A percentile compares a stretch with the other conserved stretches of the same genome.
Evolutionary conservation across 2,888 invertebrate genomes (phyloP).

Genomic region (Hirtodrosophila alboralis): DNA sequence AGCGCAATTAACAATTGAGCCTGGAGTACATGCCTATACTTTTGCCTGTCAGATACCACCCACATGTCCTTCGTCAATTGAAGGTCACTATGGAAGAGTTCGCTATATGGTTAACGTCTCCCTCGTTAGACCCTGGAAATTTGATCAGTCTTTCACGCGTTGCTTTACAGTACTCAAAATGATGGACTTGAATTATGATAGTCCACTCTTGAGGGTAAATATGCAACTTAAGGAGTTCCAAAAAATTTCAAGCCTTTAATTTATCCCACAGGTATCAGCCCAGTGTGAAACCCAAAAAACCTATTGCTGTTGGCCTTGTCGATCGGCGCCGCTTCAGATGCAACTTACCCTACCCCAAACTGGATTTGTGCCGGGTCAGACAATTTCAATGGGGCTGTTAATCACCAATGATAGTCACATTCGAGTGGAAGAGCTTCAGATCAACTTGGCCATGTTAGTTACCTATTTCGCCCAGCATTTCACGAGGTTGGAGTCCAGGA

Average conservation of each 20-base stretch:
- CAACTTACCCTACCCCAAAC: conserved; percentile 72
- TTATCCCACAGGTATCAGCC: conserved; percentile 60
- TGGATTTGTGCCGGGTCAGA: conserved; percentile 81
- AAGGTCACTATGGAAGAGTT: conserved; percentile 85
- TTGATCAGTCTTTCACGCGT: conserved; percentile 87
- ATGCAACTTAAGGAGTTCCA: accelerated
- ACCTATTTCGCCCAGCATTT: conserved; percentile 57
- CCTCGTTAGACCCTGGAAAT: conserved; percentile 93
- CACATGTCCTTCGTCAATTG: conserved; percentile 85
- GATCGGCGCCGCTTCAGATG: conserved; percentile 70
- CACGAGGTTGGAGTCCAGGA: conserved; percentile 25
- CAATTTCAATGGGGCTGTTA: conserved; percentile 81
- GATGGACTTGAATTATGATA: conserved; percentile 87
- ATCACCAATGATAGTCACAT: conserved; percentile 87
- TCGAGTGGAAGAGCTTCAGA: conserved; percentile 79
- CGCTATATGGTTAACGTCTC: conserved; percentile 87
- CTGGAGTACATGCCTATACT: conserved; percentile 85
- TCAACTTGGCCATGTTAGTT: conserved; percentile 73
- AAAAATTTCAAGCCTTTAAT: too few relatives aligned
- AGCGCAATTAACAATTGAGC: conserved; percentile 77
- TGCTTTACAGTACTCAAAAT: conserved; percentile 91
- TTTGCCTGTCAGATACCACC: conserved; percentile 85
- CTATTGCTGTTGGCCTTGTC: conserved; percentile 80
- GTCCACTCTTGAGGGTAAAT: conserved; percentile 61
- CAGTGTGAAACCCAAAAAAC: conserved; percentile 63